Conservation (phyloP, 2,797 vertebrate species). For the Neosilurus hyrtlii region DNA sequence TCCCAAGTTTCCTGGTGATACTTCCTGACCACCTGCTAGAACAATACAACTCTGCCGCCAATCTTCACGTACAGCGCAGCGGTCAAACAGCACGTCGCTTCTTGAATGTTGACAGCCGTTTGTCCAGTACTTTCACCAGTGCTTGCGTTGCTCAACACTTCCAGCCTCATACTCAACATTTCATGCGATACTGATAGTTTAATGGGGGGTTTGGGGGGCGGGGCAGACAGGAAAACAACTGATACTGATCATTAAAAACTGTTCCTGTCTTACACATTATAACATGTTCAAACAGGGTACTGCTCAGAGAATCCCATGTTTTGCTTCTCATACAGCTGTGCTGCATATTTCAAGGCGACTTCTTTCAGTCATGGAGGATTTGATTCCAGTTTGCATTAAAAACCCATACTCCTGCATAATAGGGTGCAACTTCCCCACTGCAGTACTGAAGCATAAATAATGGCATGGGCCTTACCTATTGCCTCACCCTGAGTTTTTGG, state of each 20-base stretch:
- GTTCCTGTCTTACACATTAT: not conserved
- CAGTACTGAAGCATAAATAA: not conserved
- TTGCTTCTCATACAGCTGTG: not conserved
- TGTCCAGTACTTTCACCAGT: slow-evolving; percentile 8
- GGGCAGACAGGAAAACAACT: not conserved
- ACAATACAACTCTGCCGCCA: slow-evolving; percentile 68
- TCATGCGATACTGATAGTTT: not conserved
- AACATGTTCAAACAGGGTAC: not conserved
- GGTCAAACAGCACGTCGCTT: slow-evolving; percentile 56
- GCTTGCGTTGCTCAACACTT: not conserved
- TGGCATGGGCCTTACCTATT: slow-evolving; percentile 20
- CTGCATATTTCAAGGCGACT: not conserved
- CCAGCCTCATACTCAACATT: not conserved
- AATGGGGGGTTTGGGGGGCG: too few species aligned
- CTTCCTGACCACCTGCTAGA: slow-evolving; percentile 74
- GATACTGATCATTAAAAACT: not conserved
- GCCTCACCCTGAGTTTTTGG: slow-evolving; percentile 24
- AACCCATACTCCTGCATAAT: not conserved
- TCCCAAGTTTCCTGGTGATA: slow-evolving; percentile 69
- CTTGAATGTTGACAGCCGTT: slow-evolving; percentile 63
- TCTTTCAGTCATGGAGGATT: not conserved
- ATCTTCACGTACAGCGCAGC: slow-evolving; percentile 62
- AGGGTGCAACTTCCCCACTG: not conserved
- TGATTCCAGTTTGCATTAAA: not conserved
- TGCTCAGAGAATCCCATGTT: not conserved